Evolutionary conservation across 1,140 invertebrate species (phyloP).

Genomic region (Drosophila kanapiae): DNA sequence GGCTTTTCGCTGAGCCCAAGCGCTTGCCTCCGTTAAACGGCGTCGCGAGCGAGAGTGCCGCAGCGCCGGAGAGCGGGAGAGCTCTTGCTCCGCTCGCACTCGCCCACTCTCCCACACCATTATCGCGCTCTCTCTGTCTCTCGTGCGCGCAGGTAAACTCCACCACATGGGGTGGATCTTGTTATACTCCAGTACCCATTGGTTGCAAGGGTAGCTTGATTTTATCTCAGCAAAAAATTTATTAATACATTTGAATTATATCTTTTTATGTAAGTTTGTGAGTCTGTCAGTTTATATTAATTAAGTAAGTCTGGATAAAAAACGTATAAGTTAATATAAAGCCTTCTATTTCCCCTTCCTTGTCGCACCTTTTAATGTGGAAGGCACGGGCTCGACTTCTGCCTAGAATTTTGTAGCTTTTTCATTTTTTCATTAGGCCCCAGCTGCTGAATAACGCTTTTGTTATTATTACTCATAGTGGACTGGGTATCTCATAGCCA

Average conservation of each 20-base stretch:
- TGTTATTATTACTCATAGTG: not conserved
- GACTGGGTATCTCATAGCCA: not conserved
- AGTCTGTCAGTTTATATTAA: not conserved
- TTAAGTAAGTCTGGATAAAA: not conserved
- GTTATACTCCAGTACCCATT: slow-evolving; percentile 19
- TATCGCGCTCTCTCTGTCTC: slow-evolving; percentile 13
- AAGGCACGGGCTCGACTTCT: no score
- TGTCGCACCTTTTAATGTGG: no score
- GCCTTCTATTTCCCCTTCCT: no score
- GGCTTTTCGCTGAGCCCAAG: slow-evolving; percentile 60
- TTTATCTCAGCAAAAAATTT: no score
- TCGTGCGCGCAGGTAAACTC: slow-evolving; percentile 53
- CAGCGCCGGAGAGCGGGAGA: slow-evolving; percentile 4
- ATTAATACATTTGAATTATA: no score
- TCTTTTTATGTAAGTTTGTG: no score
- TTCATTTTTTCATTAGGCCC: not conserved
- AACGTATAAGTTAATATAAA: no score
- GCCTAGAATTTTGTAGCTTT: no score
- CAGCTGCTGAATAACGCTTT: not conserved
- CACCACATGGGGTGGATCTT: slow-evolving; percentile 67
- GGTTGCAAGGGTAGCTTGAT: not conserved
- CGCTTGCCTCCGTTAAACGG: slow-evolving; percentile 16
- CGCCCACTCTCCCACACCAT: slow-evolving; percentile 10
- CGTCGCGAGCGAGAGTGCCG: slow-evolving; percentile 14
- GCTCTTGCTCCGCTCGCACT: slow-evolving; percentile 3